Base-by-base conservation (phyloP, 2,888 invertebrate genomes). In the Euzophera pinguis region DNA sequence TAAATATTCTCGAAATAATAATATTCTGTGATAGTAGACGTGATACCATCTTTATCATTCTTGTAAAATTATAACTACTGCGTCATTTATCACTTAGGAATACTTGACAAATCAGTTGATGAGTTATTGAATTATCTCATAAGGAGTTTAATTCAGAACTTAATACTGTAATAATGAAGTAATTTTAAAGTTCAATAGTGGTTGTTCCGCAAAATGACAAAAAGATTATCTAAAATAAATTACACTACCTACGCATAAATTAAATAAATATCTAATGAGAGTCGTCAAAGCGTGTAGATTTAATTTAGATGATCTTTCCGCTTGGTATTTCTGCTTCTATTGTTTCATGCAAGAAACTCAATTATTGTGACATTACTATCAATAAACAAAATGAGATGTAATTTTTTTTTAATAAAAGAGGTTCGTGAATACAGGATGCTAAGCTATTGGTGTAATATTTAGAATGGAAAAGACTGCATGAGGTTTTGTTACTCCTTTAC, bases 21-120 rank as follows among this genome's bases (percentile, higher is more conserved):
- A 85, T 81, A 87, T 84, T 88, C 89, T 90, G 89, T 90, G 89
- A 90, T 90, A 90, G 85, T 89, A 89, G 89, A 84, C 80, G 84
- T 87, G 84, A 84, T 86, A 85, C 84, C 87, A 88, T 81, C 85
- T 81, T 78, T 75, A 79, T 76, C 79, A 81, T 81, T 75, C 73
- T 74, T 66, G 66, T 73, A 69, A 67, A 66, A 65, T 63, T 65
- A 59, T 61, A 71, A 62, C 60, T 66, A 68, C 69, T 68, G 62
- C 75, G 73, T 78, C 82, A 81, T 81, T 74, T 69, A 69, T 82
- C 76, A 78, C 73, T 65, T 74, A 74, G 63, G 59, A 59, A 61
- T 58, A 57, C 54, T 53, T 59, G 47, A 59, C 59, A 58, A 53
- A 52, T 58, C 48, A 50, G 32, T 27, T 45, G 45, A 45, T 45